A percentile compares a stretch with the other conserved stretches of the same genome.
Evolutionary conservation across 2,797 vertebrate genomes (phyloP).

Genomic region (Rhabdomys pumilio): DNA sequence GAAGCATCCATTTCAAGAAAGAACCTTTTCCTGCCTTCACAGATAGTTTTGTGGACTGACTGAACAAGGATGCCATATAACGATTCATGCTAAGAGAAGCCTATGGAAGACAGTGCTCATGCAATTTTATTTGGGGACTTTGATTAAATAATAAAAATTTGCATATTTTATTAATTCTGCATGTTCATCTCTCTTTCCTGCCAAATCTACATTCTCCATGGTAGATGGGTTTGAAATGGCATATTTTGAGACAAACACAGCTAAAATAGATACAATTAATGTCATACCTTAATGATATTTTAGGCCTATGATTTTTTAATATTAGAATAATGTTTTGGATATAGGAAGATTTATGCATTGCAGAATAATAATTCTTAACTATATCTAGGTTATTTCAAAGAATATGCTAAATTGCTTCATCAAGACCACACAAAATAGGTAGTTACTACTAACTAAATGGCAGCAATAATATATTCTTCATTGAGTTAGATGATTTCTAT

Average conservation of each 20-base stretch:
- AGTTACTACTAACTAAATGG: neutral
- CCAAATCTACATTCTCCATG: no score
- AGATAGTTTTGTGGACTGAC: slow-evolving; percentile 86
- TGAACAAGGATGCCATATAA: slow-evolving; percentile 86
- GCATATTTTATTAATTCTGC: slow-evolving; percentile 44
- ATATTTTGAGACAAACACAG: neutral
- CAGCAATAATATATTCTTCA: neutral
- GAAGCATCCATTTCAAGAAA: slow-evolving; percentile 87
- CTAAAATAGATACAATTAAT: neutral
- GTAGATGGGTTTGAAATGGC: neutral
- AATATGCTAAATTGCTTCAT: neutral
- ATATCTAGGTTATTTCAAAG: slow-evolving; percentile 54
- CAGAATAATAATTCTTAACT: neutral
- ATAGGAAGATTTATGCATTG: slow-evolving; percentile 5
- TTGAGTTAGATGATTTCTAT: slow-evolving; percentile 44
- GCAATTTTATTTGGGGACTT: slow-evolving; percentile 80
- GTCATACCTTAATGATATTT: neutral
- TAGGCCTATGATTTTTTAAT: neutral
- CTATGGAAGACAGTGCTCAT: slow-evolving; percentile 75
- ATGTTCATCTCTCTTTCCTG: neutral
- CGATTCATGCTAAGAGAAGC: slow-evolving; percentile 81
- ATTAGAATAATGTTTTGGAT: slow-evolving; percentile 8
- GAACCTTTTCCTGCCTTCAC: slow-evolving; percentile 86
- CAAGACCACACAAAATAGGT: neutral
- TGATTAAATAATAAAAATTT: slow-evolving; percentile 77